Evolutionary conservation across 2,888 invertebrate genomes (phyloP), one percentile per base, ranked within the genome.

Genomic region (Dryobota labecula): DNA sequence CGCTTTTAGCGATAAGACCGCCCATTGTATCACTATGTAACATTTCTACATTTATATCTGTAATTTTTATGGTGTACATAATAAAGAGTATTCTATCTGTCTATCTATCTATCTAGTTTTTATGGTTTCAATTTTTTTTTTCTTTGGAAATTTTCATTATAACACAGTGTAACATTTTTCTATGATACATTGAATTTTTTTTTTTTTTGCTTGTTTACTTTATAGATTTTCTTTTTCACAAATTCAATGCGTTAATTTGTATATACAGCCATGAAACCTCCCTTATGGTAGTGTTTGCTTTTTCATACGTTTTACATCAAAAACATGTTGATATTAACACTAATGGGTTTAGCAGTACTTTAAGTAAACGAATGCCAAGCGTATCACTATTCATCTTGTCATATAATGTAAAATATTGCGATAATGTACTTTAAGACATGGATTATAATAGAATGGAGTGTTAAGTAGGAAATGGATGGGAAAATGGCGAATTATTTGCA

Each of bases 371-470:
- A 62, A 47, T 41, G 33, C 64, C 67, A 65, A 51, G 2, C 61
- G 53, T 72, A 70, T 80, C 56, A 79, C 57, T 61, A 79, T 80
- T 68, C 49, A 66, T 73, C 69, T 66, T 81, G 80, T 77, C 80
- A 77, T 73, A 80, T 56, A 33, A 63, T 49, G 30, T 80, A 60
- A 78, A 65, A 61, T 74, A 82, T 75, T 57, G 60, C 70, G 41
- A 66, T 70, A 65, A 65, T 65, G 43, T 30, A 45, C 27, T 62
- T n/a, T 33, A 24, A 3, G 18, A 27, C 70, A 62, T 24, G 8
- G 70, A 79, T 13, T 41, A 45, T 20, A 0, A 18, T n/a, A 8
- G 5, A 53, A 78, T 70, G 75, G 61, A 78, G 49, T 54, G 13
- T 36, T 41, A 36, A 7, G 53, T 51, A 11, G 3, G 2, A 24